phyloP scores from a whole-genome alignment of 92 coral and sea anemone species.

The Zoanthus sansibaricus region DNA sequence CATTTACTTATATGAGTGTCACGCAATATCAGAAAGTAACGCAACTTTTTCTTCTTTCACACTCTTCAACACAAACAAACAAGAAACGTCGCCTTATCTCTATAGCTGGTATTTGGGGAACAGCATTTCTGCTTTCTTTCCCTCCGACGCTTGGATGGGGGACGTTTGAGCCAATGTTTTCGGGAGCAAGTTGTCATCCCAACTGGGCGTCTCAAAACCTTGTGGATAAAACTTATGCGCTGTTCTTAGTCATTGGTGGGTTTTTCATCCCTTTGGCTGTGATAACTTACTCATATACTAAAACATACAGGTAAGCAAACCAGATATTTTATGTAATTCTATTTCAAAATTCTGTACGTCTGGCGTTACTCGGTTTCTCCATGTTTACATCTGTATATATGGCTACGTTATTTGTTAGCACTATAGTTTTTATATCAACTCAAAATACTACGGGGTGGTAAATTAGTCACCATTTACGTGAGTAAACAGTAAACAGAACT shows the following conservation, averaged over 20 bases:
- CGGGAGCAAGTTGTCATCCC: slow-evolving; percentile 57
- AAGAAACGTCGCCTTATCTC: neutral
- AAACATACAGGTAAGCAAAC: slow-evolving; percentile 51
- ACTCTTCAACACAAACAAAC: neutral
- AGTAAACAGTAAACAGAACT: no score
- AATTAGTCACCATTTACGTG: no score
- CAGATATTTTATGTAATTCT: neutral
- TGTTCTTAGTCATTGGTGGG: slow-evolving; percentile 51
- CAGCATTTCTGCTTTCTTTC: neutral
- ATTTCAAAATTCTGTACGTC: neutral
- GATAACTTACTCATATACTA: slow-evolving; percentile 43
- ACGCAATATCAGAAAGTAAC: slow-evolving; percentile 37
- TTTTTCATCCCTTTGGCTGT: slow-evolving; percentile 48
- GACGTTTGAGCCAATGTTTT: slow-evolving; percentile 44
- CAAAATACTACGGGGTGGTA: no score
- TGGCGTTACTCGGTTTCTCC: no score
- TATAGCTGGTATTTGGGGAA: neutral
- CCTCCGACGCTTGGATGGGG: slow-evolving; percentile 74
- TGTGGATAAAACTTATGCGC: slow-evolving; percentile 40
- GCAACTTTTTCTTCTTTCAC: neutral
- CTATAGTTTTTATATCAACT: no score
- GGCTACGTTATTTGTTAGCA: no score
- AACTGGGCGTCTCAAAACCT: slow-evolving; percentile 60
- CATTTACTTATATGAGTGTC: slow-evolving; percentile 49
- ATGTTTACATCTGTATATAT: no score